These are phyloP conservation scores for Drosophila phalerata DNA, from an alignment of 2,888 invertebrate genomes.

Conservation along the genomic window DNA sequence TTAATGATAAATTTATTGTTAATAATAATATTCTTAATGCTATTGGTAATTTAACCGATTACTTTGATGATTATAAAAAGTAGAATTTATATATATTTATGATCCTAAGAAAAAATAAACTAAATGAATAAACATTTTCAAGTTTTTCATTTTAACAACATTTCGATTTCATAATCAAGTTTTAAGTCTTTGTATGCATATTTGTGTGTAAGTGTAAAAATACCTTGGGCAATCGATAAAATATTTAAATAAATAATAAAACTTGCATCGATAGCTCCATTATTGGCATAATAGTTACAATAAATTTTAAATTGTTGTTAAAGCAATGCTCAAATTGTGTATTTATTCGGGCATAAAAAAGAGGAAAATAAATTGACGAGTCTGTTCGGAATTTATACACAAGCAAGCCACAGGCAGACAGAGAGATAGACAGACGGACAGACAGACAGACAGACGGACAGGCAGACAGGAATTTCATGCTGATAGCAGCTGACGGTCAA, in stretches of 20 bases:
- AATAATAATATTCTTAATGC: too few relatives aligned
- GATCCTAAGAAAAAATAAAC: too few relatives aligned
- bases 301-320: constrained; percentile 14
- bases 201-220: not conserved
- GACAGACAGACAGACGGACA: too few relatives aligned
- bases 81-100: too few relatives aligned
- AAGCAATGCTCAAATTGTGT: constrained; percentile 46
- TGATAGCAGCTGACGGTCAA: constrained; percentile 71
- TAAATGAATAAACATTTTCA: not conserved
- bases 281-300: constrained; percentile 10
- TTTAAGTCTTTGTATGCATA: not conserved
- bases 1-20: too few relatives aligned
- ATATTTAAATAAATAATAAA: constrained; percentile 12
- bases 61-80: too few relatives aligned
- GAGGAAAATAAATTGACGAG: constrained; percentile 39
- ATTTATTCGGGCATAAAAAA: constrained; percentile 64
- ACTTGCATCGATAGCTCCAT: constrained; percentile 3
- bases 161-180: not conserved
- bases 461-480: constrained; percentile 33
- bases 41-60: too few relatives aligned
- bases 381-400: constrained; percentile 18
- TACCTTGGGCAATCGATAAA: constrained; percentile 6
- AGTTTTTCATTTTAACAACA: not conserved
- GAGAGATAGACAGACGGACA: too few relatives aligned
- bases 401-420: constrained; percentile 30